Evolutionary conservation across 2,888 invertebrate genomes (phyloP).

Genomic region (Rhaphigaster nebulosa): DNA sequence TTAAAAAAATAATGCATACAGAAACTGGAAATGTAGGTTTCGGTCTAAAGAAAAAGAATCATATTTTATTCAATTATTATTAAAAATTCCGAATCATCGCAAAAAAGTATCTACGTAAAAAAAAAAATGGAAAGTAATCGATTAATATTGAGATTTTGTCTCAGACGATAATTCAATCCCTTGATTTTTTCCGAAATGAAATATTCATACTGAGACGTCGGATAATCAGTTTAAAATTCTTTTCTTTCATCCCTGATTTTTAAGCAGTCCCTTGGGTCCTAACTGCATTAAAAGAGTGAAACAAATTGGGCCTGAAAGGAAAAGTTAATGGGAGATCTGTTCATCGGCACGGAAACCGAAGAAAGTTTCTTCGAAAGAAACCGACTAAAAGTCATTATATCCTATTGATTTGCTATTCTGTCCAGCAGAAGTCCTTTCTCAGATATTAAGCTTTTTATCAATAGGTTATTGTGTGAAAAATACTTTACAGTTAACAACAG

Average conservation of each 20-base stretch:
- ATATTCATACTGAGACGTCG: constrained; percentile 3
- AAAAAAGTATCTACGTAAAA: neutral
- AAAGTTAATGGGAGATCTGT: constrained; percentile 44
- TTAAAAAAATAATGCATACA: no score
- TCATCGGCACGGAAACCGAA: constrained; percentile 13
- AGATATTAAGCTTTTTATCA: neutral
- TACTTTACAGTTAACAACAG: neutral
- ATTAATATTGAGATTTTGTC: neutral
- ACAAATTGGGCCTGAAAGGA: constrained; percentile 41
- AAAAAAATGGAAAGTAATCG: neutral
- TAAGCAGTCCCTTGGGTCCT: neutral
- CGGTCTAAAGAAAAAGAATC: no score
- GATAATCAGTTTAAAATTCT: constrained; percentile 41
- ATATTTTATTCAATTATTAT: no score
- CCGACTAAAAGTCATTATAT: constrained; percentile 35
- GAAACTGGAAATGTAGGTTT: no score
- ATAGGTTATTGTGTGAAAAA: neutral
- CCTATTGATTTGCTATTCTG: constrained; percentile 18
- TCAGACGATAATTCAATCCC: constrained; percentile 1
- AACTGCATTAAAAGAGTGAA: constrained; percentile 36
- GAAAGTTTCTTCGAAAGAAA: neutral
- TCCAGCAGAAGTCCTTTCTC: neutral
- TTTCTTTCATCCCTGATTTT: constrained; percentile 31
- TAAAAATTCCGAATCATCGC: neutral
- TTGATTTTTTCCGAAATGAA: constrained; percentile 14